phyloP scores from a whole-genome alignment of 1,140 invertebrate genomes.

The Trypoxylus dichotomus region DNA sequence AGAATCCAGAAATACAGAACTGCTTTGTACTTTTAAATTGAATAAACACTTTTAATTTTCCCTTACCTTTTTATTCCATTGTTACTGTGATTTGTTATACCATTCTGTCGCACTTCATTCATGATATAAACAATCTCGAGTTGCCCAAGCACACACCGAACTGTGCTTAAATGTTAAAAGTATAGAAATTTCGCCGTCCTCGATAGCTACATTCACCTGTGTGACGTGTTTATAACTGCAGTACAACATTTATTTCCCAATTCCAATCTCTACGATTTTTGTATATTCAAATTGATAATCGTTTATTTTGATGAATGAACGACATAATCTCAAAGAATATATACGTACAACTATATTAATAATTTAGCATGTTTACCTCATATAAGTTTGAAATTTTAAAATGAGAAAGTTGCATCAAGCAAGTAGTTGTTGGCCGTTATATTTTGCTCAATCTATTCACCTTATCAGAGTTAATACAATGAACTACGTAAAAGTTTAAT shows the following conservation, averaged over 20 bases:
- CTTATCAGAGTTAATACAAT: no score
- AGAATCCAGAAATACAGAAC: no score
- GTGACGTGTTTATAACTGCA: background rate
- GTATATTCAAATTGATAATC: background rate
- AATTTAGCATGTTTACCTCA: no score
- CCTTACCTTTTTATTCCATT: background rate
- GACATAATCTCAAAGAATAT: background rate
- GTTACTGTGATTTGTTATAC: background rate
- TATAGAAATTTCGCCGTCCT: conserved; percentile 8
- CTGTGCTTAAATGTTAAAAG: conserved; percentile 13
- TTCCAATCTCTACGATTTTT: background rate
- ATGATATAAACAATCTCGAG: background rate
- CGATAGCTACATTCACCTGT: conserved; percentile 10
- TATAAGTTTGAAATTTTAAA: no score
- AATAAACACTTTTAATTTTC: background rate
- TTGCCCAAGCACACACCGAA: background rate
- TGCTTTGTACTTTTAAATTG: background rate
- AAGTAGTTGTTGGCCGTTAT: no score
- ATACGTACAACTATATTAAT: no score
- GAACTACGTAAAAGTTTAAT: no score
- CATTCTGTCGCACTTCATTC: conserved; percentile 5
- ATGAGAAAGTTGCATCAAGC: no score
- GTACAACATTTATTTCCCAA: background rate
- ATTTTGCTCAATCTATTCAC: no score
- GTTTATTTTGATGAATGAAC: background rate